Percentiles rank a stretch among this genome's conserved stretches.
Conservation (phyloP, 1,140 invertebrate genomes). For the Schlechtendalia chinensis region DNA sequence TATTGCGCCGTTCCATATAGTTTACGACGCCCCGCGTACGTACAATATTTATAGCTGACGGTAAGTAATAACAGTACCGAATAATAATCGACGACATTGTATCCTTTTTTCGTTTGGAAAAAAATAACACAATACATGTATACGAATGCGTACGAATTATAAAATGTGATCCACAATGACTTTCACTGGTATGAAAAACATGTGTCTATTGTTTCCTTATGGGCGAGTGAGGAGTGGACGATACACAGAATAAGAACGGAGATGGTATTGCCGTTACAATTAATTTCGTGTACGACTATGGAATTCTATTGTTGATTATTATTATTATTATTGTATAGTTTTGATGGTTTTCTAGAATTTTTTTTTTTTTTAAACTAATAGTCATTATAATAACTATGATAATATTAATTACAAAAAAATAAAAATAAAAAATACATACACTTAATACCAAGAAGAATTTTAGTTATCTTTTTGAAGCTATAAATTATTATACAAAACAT, state of each 20-base stretch:
- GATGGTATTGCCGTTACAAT: not conserved
- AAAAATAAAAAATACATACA: no score
- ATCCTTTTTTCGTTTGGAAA: not conserved
- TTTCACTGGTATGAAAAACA: not conserved
- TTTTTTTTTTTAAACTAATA: not conserved
- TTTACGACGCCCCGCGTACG: not conserved
- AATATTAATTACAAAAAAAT: no score
- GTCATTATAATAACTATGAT: no score
- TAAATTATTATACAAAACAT: no score
- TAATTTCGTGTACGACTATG: not conserved
- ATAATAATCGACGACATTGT: constrained; percentile 13
- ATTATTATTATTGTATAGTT: no score
- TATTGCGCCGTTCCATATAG: not conserved
- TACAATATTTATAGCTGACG: not conserved
- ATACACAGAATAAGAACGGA: not conserved
- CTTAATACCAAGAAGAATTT: no score
- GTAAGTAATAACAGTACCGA: not conserved
- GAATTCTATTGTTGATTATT: not conserved
- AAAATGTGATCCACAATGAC: constrained; percentile 5
- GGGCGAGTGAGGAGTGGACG: not conserved
- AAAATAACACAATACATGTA: constrained; percentile 14
- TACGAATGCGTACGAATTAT: not conserved
- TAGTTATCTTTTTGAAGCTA: no score
- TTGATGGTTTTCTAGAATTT: not conserved
- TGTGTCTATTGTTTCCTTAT: not conserved